Evolutionary conservation across 2,888 invertebrate genomes (phyloP), one percentile per base, ranked within the genome.

Genomic region (Terebella lapidaria): DNA sequence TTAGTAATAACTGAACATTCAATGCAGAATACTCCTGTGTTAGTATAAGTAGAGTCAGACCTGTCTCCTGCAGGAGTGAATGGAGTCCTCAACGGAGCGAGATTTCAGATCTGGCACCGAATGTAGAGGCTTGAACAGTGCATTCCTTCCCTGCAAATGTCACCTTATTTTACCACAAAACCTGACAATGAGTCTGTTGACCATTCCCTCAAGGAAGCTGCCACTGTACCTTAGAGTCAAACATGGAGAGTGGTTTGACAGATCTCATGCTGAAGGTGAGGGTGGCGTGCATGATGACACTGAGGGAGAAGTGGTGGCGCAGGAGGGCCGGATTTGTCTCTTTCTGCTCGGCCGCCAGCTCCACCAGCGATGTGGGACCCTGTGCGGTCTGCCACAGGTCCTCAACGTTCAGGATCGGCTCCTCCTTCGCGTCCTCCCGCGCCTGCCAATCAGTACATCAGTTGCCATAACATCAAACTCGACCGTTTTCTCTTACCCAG

Each of bases 231-330:
- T 84, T 87, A 4, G 88, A 85, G 75, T 94, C 92, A 74, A 91
- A 94, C 24, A 95, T 81, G 54, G 88, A 63, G 88, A 84, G 5
- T 87, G 91, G 78, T 88, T 91, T 54, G 85, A 78, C 71, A 29
- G 75, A 75, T 69, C 80, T 91, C 55, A 94, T 78, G 70, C 87
- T 87, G 72, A 93, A 91, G 66, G 86, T 85, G 24, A 90, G 86
- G 68, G 92, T 87, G 79, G 92, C 89, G 68, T 89, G 87, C 58
- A 94, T 83, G 1, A 89, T 87, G 64, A 87, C 84, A 1, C 88
- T 86, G 57, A 94, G 83, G 80, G 93, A 91, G 70, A 88, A 87
- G 79, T 94, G 92, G 59, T 92, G 83, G 69, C 88, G 86, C 5
- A 94, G 82, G 66, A 92, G 83, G 68, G 89, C 88, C 64, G 86